Evolutionary conservation across 2,888 invertebrate genomes (phyloP).

Genomic region (Drosophila putrida): DNA sequence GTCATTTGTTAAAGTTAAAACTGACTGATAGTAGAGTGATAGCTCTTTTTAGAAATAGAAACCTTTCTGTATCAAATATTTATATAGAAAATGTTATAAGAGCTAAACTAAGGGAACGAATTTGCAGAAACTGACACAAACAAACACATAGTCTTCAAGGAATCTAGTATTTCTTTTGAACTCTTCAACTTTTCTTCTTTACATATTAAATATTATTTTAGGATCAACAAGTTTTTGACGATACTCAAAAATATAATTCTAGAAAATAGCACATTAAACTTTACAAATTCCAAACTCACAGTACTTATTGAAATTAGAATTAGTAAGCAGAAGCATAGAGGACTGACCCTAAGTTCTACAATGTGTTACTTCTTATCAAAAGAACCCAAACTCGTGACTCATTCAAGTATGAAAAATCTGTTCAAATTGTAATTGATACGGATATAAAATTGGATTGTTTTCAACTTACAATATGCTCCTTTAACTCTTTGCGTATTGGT

Average conservation of each 20-base stretch:
- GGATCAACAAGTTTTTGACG: neutral
- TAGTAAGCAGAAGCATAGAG: neutral
- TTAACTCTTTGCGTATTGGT: conserved; percentile 93
- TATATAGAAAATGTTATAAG: no score
- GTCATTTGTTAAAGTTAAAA: no score
- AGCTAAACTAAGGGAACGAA: no score
- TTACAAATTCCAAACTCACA: neutral
- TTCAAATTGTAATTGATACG: neutral
- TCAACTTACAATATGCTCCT: conserved; percentile 90
- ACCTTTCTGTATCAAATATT: no score
- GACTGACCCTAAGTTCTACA: neutral
- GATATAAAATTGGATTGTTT: neutral
- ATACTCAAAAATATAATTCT: neutral
- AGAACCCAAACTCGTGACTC: neutral
- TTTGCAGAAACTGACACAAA: no score
- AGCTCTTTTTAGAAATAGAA: no score
- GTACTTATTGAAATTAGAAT: neutral
- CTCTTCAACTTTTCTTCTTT: neutral
- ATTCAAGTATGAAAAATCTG: neutral
- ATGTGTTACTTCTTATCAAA: neutral
- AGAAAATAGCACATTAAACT: neutral
- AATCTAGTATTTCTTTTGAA: no score
- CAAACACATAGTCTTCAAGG: no score
- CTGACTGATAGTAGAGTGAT: no score
- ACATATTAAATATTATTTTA: neutral